A percentile compares a stretch with the other conserved stretches of the same genome.
phyloP scores from a whole-genome alignment of 1,140 invertebrate species.

The Lepidurus arcticus region DNA sequence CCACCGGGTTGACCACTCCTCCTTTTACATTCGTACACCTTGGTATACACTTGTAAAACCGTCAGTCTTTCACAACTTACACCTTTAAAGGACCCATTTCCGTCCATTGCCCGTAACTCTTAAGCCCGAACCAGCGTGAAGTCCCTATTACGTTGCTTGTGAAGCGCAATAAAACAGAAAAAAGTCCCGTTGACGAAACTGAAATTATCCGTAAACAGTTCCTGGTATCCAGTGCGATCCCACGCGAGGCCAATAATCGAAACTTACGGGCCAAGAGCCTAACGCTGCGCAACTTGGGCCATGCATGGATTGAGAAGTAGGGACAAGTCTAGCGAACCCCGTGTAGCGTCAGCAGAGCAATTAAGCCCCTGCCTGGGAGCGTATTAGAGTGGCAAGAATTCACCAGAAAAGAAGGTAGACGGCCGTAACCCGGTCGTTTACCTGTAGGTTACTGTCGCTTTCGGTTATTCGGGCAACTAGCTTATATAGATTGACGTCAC shows the following conservation, averaged over 20 bases:
- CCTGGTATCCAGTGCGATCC: background rate
- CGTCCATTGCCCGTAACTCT: background rate
- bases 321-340: background rate
- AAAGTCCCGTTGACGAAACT: conserved; percentile 9
- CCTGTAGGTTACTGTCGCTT: conserved; percentile 35
- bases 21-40: background rate
- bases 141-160: background rate
- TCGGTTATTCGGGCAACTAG: conserved; percentile 23
- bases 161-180: background rate
- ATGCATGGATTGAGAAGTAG: background rate
- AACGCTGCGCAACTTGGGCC: background rate
- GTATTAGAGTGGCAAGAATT: background rate
- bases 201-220: background rate
- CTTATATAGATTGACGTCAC: background rate
- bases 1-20: background rate
- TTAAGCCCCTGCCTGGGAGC: background rate
- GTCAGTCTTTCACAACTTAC: too few relatives aligned
- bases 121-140: background rate
- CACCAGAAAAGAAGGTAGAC: conserved; percentile 10
- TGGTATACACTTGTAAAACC: too few relatives aligned
- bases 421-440: conserved; percentile 31
- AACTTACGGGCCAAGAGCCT: background rate
- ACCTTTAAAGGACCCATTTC: background rate
- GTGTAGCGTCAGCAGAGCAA: too few relatives aligned
- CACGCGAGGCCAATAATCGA: background rate